Evolutionary conservation across 2,888 invertebrate species (phyloP), one percentile per base, ranked within the genome.

Genomic region (Drosophila longiperda): DNA sequence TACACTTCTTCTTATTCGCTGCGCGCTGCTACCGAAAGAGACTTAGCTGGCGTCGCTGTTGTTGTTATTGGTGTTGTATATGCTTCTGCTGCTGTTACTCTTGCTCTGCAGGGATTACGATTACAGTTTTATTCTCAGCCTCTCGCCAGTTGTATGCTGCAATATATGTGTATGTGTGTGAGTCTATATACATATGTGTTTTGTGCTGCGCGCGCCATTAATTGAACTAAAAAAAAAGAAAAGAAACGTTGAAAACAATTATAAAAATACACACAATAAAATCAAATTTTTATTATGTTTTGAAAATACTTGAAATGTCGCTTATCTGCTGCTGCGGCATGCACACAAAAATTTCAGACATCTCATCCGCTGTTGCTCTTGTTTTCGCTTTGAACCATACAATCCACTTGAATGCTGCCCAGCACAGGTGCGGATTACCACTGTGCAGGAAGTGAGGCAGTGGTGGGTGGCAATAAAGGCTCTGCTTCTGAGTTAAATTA

Each of bases 221-320:
- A 86, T 89, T 89, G 76, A 78, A 79, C 73, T 50, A 75, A 72
- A 60, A 52, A 26, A 48, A 49, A 62, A 53, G 33, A 55, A 75
- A 63, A 55, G 38, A 26, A 55, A 12, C 38, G 75, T 73, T 86
- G 73, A 75, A 88, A 80, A 83, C 75, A 75, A 83, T 87, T 84
- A 87, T 85, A 84, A 88, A 84, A 88, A 84, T 88, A 84, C 81
- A 73, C 84, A 76, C 83, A 89, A 86, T 89, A 88, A 89, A 87
- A 77, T 78, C 67, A 83, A 69, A 81, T 78, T 72, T 85, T 87
- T 87, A 89, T 89, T 83, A 80, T 87, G 87, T 87, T 87, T 87
- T 75, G 90, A 87, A 87, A 87, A 75, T 86, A 87, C 83, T 83
- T 85, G 83, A 88, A 87, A 87, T 78, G 79, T 78, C 75, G 80